phyloP scores from a whole-genome alignment of 2,113 vertebrate genomes.

The Hemichromis elongatus region DNA sequence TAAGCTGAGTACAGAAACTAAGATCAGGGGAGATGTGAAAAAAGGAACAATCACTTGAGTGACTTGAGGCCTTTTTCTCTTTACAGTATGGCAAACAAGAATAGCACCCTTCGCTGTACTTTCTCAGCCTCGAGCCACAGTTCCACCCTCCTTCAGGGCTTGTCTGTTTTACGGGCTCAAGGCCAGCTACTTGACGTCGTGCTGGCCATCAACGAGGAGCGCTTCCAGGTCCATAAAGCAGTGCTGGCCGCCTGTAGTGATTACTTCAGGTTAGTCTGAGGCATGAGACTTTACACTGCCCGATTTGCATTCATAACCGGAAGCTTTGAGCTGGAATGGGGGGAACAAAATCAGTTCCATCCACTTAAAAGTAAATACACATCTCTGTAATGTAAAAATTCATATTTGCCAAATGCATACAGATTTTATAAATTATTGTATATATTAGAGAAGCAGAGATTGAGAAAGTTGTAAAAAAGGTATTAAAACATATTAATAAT shows the following conservation, averaged over 20 bases:
- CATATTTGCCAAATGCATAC: not conserved
- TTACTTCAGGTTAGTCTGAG: conserved; percentile 88
- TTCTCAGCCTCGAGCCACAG: conserved; percentile 95
- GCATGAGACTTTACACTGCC: not conserved
- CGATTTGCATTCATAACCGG: conserved; percentile 6
- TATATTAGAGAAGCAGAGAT: not conserved
- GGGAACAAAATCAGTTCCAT: accelerated
- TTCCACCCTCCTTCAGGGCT: conserved; percentile 86
- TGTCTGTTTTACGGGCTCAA: conserved; percentile 85
- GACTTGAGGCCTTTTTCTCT: conserved; percentile 45
- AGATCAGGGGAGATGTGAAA: not conserved
- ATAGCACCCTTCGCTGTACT: conserved; percentile 85
- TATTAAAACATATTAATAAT: not conserved
- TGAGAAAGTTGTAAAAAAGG: not conserved
- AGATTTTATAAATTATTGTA: accelerated
- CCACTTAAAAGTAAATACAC: accelerated
- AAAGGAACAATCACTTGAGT: not conserved
- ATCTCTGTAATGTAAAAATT: not conserved
- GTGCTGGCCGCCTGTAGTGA: conserved; percentile 97
- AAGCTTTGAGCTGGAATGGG: conserved; percentile 1
- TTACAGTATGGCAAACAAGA: conserved; percentile 91
- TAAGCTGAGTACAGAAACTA: not conserved
- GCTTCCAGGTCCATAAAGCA: conserved; percentile 92
- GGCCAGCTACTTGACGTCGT: conserved; percentile 93
- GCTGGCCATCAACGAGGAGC: conserved; percentile 88